phyloP scores from a whole-genome alignment of 2,888 invertebrate genomes.

The Siphlonurus alternatus region DNA sequence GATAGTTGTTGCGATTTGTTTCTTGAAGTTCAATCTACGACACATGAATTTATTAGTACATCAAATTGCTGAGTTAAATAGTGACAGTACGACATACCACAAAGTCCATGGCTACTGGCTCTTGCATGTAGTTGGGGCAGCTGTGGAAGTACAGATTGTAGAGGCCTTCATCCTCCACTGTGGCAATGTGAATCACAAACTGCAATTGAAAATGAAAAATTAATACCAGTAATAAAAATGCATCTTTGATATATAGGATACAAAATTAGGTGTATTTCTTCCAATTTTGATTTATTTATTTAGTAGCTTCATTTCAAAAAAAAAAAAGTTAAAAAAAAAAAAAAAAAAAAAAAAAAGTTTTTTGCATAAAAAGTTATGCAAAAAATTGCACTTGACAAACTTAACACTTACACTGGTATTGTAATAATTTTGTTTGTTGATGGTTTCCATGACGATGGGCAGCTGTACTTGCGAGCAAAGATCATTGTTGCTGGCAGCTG shows the following conservation, averaged over 20 bases:
- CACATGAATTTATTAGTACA: conserved; percentile 8
- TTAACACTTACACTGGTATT: conserved; percentile 40
- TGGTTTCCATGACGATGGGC: conserved; percentile 36
- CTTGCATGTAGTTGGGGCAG: conserved; percentile 52
- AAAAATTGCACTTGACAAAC: neutral
- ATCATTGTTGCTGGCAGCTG: neutral
- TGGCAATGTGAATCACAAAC: conserved; percentile 63
- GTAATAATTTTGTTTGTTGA: conserved; percentile 38
- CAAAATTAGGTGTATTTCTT: too few species aligned
- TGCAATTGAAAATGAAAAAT: conserved; percentile 25
- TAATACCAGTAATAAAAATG: too few species aligned
- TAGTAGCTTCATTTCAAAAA: neutral
- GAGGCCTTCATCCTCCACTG: conserved; percentile 67
- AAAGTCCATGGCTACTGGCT: conserved; percentile 41
- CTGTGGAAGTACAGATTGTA: conserved; percentile 93
- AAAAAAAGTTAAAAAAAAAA: too few species aligned
- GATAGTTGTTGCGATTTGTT: conserved; percentile 65
- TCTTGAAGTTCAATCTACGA: conserved; percentile 71
- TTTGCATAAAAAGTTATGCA: neutral
- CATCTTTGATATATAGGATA: neutral
- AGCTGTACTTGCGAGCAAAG: conserved; percentile 23
- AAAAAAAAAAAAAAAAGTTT: neutral
- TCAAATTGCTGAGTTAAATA: conserved; percentile 6
- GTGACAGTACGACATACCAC: conserved; percentile 30
- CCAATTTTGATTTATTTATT: neutral